Evolutionary conservation across 2,797 vertebrate species (phyloP).

Genomic region (Poeciliopsis turneri): DNA sequence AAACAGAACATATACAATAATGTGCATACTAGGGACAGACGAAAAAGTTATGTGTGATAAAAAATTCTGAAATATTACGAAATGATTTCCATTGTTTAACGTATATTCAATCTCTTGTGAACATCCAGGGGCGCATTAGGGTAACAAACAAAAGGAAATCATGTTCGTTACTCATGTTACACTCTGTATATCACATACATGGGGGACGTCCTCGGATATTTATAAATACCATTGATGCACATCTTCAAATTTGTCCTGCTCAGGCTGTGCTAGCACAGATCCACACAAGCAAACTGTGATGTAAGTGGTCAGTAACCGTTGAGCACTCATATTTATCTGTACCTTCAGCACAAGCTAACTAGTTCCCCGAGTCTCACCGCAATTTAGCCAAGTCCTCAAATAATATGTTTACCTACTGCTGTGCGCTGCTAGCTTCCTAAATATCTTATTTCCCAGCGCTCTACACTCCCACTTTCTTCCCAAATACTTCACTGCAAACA

Average conservation of each 20-base stretch:
- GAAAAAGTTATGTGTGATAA: neutral
- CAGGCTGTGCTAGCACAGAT: constrained; percentile 14
- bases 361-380: constrained; percentile 73
- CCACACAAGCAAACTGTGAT: constrained; percentile 33
- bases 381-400: constrained; percentile 69
- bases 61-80: neutral
- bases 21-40: neutral
- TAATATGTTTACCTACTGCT: constrained; percentile 66
- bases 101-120: neutral
- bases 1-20: neutral
- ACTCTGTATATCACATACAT: neutral
- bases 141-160: neutral
- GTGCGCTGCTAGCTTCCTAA: constrained; percentile 52
- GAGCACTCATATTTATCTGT: constrained; percentile 67
- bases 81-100: neutral
- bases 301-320: constrained; percentile 47
- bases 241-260: constrained; percentile 17
- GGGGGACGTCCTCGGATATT: neutral
- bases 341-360: constrained; percentile 57
- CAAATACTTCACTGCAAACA: constrained; percentile 38
- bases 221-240: neutral
- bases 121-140: neutral
- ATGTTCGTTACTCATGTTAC: neutral
- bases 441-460: constrained; percentile 70
- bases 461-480: constrained; percentile 43